phyloP scores from a whole-genome alignment of 2,888 invertebrate genomes.

The Hoplodrina ambigua region DNA sequence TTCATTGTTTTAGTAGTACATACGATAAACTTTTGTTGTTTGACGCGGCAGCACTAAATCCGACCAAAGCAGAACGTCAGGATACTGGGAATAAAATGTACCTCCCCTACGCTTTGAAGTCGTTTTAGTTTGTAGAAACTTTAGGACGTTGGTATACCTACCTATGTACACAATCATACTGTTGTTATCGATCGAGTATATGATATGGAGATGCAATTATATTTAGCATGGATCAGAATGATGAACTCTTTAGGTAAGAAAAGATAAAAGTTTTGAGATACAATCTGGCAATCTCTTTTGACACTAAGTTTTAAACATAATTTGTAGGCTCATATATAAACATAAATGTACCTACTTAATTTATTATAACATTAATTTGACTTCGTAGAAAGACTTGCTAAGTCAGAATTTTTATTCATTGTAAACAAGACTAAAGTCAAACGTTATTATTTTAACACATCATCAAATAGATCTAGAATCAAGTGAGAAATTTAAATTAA shows the following conservation, averaged over 20 bases:
- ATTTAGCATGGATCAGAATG: neutral
- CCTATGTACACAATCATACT: neutral
- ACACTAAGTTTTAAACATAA: neutral
- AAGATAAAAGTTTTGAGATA: neutral
- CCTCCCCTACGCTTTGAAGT: conserved; percentile 63
- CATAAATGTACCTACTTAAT: neutral
- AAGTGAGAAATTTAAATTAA: conserved; percentile 42
- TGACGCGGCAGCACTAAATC: conserved; percentile 77
- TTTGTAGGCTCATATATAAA: neutral
- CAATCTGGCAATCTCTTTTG: neutral
- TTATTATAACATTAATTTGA: too few species aligned
- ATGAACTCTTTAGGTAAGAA: neutral
- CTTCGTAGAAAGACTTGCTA: neutral
- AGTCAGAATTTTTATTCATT: neutral
- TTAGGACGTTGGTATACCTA: conserved; percentile 13
- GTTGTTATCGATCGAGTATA: conserved; percentile 10
- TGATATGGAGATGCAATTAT: neutral
- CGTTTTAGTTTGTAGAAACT: conserved; percentile 50
- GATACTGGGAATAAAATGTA: conserved; percentile 68
- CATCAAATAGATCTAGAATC: conserved; percentile 26
- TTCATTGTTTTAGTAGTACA: conserved; percentile 89
- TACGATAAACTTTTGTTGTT: conserved; percentile 86
- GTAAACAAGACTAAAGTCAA: neutral
- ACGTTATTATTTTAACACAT: conserved; percentile 9
- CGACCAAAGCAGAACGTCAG: conserved; percentile 70